Evolutionary conservation across 2,888 invertebrate genomes (phyloP), one percentile per base, ranked within the genome.

Genomic region (Fissipunctia ypsillon): DNA sequence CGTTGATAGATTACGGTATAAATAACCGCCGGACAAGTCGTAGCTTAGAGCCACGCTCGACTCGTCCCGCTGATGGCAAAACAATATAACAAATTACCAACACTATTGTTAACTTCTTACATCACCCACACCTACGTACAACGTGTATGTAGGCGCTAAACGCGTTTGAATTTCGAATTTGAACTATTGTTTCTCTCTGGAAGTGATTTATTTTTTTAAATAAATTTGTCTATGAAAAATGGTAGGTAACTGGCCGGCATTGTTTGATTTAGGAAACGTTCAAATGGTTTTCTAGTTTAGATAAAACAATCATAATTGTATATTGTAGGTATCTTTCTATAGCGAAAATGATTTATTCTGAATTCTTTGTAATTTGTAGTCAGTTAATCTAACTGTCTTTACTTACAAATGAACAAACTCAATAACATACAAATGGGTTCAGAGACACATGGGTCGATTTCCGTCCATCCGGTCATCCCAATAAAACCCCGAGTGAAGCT

Each of bases 51-150:
- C 84, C 84, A 87, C 70, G 78, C 84, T 69, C 83, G 69, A 59
- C 81, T 83, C 87, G 82, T 87, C 78, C 79, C 80, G 81, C 71
- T 86, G 88, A 88, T 87, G 81, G 84, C 86, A 86, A 89, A 90
- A 90, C 90, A 91, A 91, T 90, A 88, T 86, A 84, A 88, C 87
- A 85, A 86, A 90, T 89, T 88, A 88, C 84, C 68, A 78, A 81
- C 74, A 80, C 84, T 87, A 89, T 90, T 90, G 89, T 88, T 89
- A 81, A 80, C 84, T 80, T 82, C 85, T 89, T 90, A 87, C 89
- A 87, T 90, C 90, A 90, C 83, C 72, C 59, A 85, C 89, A 80
- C 85, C 73, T 84, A 88, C 87, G 86, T 79, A 59, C 38, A 66
- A 35, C 31, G 60, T 75, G 66, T 67, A 67, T 81, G 88, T 84